Evolutionary conservation across 2,888 invertebrate genomes (phyloP).

Genomic region (Agapostemon virescens): DNA sequence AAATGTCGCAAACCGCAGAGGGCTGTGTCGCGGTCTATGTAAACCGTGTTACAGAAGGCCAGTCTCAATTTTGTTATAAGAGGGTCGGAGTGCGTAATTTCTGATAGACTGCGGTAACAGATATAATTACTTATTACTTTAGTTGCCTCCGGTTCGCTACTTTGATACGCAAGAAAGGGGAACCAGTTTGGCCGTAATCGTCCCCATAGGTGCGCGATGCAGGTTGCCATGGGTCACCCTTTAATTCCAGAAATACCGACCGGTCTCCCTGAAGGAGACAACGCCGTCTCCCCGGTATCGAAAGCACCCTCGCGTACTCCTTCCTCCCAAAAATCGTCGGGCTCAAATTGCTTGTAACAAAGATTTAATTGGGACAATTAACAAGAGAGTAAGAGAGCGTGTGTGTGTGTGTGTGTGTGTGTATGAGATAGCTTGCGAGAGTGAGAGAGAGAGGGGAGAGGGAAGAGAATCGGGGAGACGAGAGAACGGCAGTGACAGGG

Average conservation of each 20-base stretch:
- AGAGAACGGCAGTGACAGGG: constrained; percentile 40
- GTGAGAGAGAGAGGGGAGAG: background rate
- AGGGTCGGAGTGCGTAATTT: background rate
- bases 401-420: too few species aligned
- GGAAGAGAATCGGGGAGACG: constrained; percentile 17
- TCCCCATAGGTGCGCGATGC: background rate
- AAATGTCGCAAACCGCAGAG: too few species aligned
- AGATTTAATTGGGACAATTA: constrained; percentile 74
- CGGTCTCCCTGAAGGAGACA: constrained; percentile 13
- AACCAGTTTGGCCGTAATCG: background rate
- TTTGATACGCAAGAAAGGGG: background rate
- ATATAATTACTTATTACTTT: constrained; percentile 1
- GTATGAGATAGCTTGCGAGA: background rate
- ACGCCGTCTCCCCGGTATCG: constrained; percentile 4
- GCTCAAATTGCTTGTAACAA: constrained; percentile 72
- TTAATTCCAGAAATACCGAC: constrained; percentile 12
- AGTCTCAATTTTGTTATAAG: background rate
- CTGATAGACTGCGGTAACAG: background rate
- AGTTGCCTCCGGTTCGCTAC: background rate
- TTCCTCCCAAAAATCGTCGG: constrained; percentile 57
- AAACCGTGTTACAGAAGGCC: background rate
- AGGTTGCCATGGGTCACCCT: constrained; percentile 12
- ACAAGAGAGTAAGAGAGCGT: constrained; percentile 42
- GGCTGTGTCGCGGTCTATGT: background rate
- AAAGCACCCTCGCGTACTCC: background rate